A percentile compares a stretch with the other conserved stretches of the same genome.
Conservation (phyloP, 2,888 invertebrate genomes). For the Lathronympha strigana region DNA sequence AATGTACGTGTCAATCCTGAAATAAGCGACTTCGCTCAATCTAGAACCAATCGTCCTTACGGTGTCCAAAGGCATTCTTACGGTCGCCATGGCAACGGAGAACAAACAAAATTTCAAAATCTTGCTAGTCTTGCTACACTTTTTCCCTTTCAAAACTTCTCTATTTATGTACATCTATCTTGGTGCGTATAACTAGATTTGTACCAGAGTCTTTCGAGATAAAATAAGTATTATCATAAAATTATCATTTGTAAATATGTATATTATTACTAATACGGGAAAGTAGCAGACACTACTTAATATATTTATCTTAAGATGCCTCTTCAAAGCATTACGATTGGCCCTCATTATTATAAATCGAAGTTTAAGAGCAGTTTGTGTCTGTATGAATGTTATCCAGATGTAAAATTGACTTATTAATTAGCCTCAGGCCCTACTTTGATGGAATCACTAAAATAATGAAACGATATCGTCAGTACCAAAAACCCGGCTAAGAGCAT, state of each 20-base stretch:
- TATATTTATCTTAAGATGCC: conserved; percentile 24
- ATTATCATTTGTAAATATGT: background rate
- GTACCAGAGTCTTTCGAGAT: background rate
- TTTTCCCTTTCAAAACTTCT: no score
- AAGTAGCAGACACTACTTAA: conserved; percentile 12
- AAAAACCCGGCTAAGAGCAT: no score
- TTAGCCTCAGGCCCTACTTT: background rate
- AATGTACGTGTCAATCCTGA: no score
- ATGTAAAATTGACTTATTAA: conserved; percentile 11
- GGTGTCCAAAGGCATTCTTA: no score
- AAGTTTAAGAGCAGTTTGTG: background rate
- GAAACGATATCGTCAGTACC: background rate
- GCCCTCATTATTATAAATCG: conserved; percentile 14
- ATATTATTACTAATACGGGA: background rate
- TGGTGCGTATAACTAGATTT: no score
- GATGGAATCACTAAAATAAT: background rate
- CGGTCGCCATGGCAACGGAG: no score
- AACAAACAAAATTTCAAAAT: no score
- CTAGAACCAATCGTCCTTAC: no score
- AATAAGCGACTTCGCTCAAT: no score
- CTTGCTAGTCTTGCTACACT: no score
- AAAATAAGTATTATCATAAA: background rate
- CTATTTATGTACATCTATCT: no score
- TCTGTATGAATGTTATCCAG: conserved; percentile 19
- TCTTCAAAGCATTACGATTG: conserved; percentile 19